phyloP scores from a whole-genome alignment of 2,888 invertebrate genomes.

The Labia minor region DNA sequence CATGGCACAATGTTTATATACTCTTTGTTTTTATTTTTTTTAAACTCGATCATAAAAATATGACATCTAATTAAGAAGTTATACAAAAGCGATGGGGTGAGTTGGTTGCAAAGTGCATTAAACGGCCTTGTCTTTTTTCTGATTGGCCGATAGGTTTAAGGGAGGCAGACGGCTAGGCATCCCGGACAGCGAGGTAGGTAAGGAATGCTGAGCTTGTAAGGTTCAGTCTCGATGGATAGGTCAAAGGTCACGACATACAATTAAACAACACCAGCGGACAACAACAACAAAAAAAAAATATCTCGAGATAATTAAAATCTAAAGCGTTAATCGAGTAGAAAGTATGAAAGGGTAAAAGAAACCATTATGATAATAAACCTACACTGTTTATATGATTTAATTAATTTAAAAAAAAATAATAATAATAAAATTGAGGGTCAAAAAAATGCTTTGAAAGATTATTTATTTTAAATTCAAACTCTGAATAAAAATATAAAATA shows the following conservation, averaged over 20 bases:
- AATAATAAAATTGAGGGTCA: no score
- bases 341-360: no score
- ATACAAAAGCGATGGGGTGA: neutral
- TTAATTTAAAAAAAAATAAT: no score
- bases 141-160: neutral
- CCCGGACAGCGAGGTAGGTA: neutral
- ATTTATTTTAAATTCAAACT: no score
- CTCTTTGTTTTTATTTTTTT: no score
- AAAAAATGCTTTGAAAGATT: no score
- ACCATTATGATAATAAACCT: no score
- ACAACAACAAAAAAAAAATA: constrained; percentile 3
- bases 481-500: no score
- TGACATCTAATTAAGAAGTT: neutral
- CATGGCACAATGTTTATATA: neutral
- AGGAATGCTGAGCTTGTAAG: neutral
- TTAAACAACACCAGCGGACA: neutral
- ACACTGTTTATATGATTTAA: no score
- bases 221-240: neutral
- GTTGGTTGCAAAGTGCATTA: neutral
- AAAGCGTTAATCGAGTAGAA: no score
- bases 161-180: neutral
- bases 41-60: neutral
- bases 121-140: neutral
- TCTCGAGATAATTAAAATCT: neutral
- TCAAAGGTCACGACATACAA: constrained; percentile 8